phyloP scores from a whole-genome alignment of 1,140 invertebrate species.

The Euura saliciscinereae region DNA sequence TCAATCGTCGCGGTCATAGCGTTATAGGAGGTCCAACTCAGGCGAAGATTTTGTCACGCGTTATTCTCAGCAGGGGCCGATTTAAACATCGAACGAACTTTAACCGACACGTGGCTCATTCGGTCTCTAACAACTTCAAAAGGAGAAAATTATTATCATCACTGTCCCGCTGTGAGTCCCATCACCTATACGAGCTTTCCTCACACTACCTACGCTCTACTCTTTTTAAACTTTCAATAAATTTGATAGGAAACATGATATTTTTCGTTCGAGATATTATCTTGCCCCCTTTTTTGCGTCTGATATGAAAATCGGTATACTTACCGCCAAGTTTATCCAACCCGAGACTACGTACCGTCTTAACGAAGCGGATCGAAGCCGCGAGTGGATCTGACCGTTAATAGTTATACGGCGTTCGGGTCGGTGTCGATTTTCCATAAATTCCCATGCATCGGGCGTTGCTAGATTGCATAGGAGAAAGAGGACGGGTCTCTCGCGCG shows the following conservation, averaged over 20 bases:
- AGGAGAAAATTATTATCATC: too few species aligned
- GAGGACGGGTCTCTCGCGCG: too few species aligned
- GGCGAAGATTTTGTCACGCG: neutral
- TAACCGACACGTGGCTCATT: too few species aligned
- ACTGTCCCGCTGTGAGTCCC: too few species aligned
- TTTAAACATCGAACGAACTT: neutral
- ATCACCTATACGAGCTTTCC: too few species aligned
- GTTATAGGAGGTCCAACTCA: neutral
- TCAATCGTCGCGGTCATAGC: neutral
- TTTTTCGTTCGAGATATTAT: neutral
- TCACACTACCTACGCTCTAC: too few species aligned
- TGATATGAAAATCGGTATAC: too few species aligned
- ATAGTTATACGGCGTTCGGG: neutral
- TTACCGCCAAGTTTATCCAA: too few species aligned
- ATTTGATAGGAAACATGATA: too few species aligned
- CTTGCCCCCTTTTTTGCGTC: neutral
- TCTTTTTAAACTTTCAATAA: too few species aligned
- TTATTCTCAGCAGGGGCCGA: neutral
- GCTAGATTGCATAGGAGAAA: too few species aligned
- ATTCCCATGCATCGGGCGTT: neutral
- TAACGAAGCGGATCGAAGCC: neutral
- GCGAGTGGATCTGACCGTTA: conserved; percentile 1
- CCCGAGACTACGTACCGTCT: neutral
- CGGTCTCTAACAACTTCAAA: too few species aligned
- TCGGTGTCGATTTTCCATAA: conserved; percentile 5